Percentiles rank a stretch among this genome's conserved stretches.
Conservation (phyloP, 2,888 invertebrate species). For the Caradrina kadenii region DNA sequence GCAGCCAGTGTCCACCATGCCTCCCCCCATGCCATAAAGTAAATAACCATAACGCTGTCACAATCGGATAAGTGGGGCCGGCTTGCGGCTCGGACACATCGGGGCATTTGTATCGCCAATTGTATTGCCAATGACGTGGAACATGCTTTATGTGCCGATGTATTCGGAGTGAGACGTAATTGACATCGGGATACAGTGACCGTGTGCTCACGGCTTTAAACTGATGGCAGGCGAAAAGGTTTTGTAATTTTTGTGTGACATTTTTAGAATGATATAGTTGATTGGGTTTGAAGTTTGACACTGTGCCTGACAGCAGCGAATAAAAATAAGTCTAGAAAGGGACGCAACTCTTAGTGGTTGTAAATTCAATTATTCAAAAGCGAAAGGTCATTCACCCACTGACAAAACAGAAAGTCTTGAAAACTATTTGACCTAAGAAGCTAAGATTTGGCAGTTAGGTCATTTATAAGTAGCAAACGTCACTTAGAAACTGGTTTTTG, state of each 20-base stretch:
- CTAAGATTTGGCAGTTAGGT: too few species aligned
- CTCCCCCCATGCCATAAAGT: constrained; percentile 72
- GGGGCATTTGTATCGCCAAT: constrained; percentile 53
- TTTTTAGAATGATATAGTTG: background rate
- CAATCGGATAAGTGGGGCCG: constrained; percentile 81
- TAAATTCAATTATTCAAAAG: too few species aligned
- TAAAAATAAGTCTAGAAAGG: too few species aligned
- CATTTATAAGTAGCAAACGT: too few species aligned
- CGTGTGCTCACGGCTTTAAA: background rate
- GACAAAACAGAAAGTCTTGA: too few species aligned
- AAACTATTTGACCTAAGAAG: too few species aligned
- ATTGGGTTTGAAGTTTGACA: too few species aligned
- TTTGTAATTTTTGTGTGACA: background rate
- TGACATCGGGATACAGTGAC: constrained; percentile 33
- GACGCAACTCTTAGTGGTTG: too few species aligned
- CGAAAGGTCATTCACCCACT: too few species aligned
- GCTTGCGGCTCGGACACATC: constrained; percentile 50
- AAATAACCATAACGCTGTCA: constrained; percentile 80
- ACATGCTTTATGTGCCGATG: constrained; percentile 50
- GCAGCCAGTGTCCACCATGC: constrained; percentile 53
- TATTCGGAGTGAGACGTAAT: constrained; percentile 51
- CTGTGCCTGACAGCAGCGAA: too few species aligned
- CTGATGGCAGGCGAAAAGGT: background rate
- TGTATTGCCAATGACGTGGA: constrained; percentile 57
- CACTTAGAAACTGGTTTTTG: too few species aligned